These are phyloP conservation scores for Nipponacmea schrenckii DNA, from an alignment of 2,888 invertebrate genomes.

Conservation along the genomic window DNA sequence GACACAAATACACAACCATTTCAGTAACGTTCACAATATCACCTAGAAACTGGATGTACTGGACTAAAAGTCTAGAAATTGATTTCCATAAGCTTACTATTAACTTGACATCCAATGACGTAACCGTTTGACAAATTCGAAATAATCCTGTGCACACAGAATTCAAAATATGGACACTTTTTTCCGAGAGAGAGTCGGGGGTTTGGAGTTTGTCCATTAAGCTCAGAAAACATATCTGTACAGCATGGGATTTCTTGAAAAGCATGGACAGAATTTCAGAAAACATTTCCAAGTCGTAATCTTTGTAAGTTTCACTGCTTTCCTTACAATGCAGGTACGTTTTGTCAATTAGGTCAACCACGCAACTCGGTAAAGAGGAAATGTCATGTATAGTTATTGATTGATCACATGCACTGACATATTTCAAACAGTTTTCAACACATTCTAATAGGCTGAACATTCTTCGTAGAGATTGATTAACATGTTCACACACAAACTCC, in stretches of 20 bases:
- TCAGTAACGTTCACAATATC: constrained; percentile 46
- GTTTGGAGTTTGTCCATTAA: constrained; percentile 25
- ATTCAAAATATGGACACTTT: constrained; percentile 19
- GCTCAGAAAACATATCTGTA: constrained; percentile 45
- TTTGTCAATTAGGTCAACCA: constrained; percentile 47
- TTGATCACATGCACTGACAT: constrained; percentile 27
- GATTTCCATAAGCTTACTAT: constrained; percentile 60
- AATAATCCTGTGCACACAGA: constrained; percentile 55
- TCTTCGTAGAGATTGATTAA: not conserved
- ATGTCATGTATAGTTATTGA: constrained; percentile 30
- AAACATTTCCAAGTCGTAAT: constrained; percentile 38
- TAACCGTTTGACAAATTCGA: constrained; percentile 56
- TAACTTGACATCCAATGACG: constrained; percentile 58
- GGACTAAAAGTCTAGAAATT: constrained; percentile 45
- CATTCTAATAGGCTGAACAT: constrained; percentile 35
- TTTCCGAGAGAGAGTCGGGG: not conserved
- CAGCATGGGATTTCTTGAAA: constrained; percentile 53
- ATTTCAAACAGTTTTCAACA: constrained; percentile 44
- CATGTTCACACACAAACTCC: not conserved
- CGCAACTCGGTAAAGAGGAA: constrained; percentile 48
- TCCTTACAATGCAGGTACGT: constrained; percentile 57
- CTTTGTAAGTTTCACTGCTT: constrained; percentile 51
- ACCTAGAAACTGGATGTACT: constrained; percentile 43
- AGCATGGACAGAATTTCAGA: constrained; percentile 50
- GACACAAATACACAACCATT: constrained; percentile 51